These are phyloP conservation scores for Drosophila paranaensis DNA, from an alignment of 2,888 invertebrate species.

Conservation along the genomic window DNA sequence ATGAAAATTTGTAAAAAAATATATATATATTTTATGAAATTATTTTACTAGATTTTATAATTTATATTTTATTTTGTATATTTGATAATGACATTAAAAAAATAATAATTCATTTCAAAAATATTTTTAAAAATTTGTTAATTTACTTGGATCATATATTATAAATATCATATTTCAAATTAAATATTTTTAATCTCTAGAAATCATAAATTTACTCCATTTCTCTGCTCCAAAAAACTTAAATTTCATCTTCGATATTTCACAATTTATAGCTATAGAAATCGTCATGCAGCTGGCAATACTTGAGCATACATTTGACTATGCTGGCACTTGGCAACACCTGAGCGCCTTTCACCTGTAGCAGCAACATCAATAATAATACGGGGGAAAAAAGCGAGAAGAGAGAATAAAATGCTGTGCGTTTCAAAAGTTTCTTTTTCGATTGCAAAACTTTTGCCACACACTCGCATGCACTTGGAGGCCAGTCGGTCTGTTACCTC, in stretches of 20 bases:
- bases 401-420: conserved; percentile 18
- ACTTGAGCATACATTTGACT: conserved; percentile 18
- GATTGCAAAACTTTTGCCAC: conserved; percentile 34
- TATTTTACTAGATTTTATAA: no score
- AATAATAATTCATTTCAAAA: no score
- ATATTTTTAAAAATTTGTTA: no score
- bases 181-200: neutral
- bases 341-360: conserved; percentile 35
- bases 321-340: conserved; percentile 45
- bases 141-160: neutral
- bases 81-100: no score
- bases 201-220: neutral
- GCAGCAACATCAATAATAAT: conserved; percentile 30
- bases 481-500: conserved; percentile 54
- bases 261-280: neutral
- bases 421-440: conserved; percentile 44
- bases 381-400: neutral
- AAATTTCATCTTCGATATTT: neutral
- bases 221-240: neutral
- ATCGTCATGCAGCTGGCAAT: neutral
- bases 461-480: conserved; percentile 25
- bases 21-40: no score
- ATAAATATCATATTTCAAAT: neutral
- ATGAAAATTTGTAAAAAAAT: no score
- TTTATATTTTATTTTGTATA: no score